Conservation (phyloP, 2,888 invertebrate genomes). For the Acleris emargana region DNA sequence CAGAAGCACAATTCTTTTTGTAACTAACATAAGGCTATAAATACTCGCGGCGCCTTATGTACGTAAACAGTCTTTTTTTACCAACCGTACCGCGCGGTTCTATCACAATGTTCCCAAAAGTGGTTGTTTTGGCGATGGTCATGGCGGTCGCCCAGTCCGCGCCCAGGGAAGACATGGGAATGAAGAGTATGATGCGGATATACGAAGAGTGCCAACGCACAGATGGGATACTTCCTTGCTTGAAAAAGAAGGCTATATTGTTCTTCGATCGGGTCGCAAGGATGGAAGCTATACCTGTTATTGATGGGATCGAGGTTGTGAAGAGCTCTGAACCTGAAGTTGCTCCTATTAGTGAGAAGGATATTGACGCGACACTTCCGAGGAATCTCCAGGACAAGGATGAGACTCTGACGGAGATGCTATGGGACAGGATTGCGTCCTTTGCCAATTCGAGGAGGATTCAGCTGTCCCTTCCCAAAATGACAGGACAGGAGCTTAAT, state of each 20-base stretch:
- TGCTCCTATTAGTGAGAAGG: slow-evolving; percentile 84
- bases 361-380: slow-evolving; percentile 87
- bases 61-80: slow-evolving; percentile 82
- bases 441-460: slow-evolving; percentile 90
- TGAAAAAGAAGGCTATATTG: slow-evolving; percentile 91
- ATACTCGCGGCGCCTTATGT: slow-evolving; percentile 59
- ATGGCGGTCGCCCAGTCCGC: slow-evolving; percentile 49
- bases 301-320: slow-evolving; percentile 87
- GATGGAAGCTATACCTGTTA: slow-evolving; percentile 85
- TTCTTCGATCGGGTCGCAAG: slow-evolving; percentile 90
- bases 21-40: slow-evolving; percentile 71
- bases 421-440: slow-evolving; percentile 88
- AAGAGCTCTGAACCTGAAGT: slow-evolving; percentile 76
- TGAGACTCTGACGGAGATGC: slow-evolving; percentile 86
- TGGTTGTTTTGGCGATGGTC: slow-evolving; percentile 55
- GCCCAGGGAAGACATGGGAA: slow-evolving; percentile 79
- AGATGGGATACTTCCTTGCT: slow-evolving; percentile 88
- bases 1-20: slow-evolving; percentile 59
- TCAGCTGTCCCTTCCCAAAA: slow-evolving; percentile 89
- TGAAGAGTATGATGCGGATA: slow-evolving; percentile 86
- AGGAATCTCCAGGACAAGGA: slow-evolving; percentile 87
- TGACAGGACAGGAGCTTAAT: slow-evolving; percentile 87
- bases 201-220: slow-evolving; percentile 91
- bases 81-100: slow-evolving; percentile 65
- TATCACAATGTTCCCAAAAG: slow-evolving; percentile 62